phyloP scores from a whole-genome alignment of 2,113 vertebrate genomes.

The Microtus richardsoni region DNA sequence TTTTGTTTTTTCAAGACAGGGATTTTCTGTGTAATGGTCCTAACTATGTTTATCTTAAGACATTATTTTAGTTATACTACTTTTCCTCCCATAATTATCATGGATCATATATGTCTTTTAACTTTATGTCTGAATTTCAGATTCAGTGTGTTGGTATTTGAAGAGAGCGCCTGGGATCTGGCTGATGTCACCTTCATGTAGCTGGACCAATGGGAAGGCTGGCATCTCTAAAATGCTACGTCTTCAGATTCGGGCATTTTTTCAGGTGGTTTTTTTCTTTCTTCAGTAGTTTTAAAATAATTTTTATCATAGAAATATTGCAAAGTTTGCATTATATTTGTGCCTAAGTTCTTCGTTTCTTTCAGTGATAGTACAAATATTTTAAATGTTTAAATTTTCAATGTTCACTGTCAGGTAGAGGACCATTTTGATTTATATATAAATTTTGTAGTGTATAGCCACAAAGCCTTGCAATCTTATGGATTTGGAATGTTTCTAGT shows the following conservation, averaged over 20 bases:
- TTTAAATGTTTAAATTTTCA: not conserved
- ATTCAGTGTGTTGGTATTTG: not conserved
- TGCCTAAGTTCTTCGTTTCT: not conserved
- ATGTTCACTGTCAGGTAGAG: not conserved
- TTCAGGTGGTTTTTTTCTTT: not conserved
- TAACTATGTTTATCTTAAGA: not conserved
- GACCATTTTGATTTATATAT: not conserved
- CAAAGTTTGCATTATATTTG: not conserved
- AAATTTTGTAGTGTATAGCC: not conserved
- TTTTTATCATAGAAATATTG: not conserved
- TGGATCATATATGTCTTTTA: not conserved
- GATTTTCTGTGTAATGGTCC: no score
- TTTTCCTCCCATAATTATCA: not conserved
- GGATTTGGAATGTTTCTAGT: not conserved
- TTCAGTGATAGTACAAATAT: not conserved
- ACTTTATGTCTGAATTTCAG: not conserved
- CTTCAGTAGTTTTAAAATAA: not conserved
- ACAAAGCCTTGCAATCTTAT: not conserved
- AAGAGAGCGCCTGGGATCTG: not conserved
- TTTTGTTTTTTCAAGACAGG: no score
- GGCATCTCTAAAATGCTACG: not conserved
- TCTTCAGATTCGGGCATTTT: not conserved
- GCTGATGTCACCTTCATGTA: not conserved
- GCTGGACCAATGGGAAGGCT: not conserved
- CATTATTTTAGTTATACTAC: not conserved